Base-by-base conservation (phyloP, 2,888 invertebrate species). In the Octonoba sinensis region DNA sequence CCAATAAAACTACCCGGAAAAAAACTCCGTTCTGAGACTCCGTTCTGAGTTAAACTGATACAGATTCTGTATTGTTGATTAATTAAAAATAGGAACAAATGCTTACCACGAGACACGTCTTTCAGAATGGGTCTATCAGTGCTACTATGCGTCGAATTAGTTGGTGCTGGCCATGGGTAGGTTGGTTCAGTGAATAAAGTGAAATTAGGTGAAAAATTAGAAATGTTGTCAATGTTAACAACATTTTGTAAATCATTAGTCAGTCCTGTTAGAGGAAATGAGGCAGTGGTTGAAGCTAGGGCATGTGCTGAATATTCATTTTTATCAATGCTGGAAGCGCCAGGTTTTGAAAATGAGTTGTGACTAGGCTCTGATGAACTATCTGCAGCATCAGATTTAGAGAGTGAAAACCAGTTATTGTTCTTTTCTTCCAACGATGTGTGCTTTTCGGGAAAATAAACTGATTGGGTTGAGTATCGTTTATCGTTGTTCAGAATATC, bases 171-270 rank as follows among this genome's bases (percentile, higher is more conserved):
- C 46, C 24, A 22, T 6, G 62, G 44, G 46, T 51, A 70, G 16
- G 54, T 16, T 0, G 70, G 62, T 24, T 60, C 69, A 51, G 62
- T 22, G 22, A 70, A 76, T 15, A 62, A 36, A 11, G 64, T 62
- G 49, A 64, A 70, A 20, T 76, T 69, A 20, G 69, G n/a, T 16
- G 46, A 47, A 24, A 51, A 20, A 16, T 59, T 20, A 11, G 16
- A 46, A 24, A 12, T 56, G 27, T 18, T 60, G 3, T 20, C 22
- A 11, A n/a, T 16, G 27, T 18, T 60, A 6, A 24, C 22, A 16
- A 13, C 15, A 54, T 15, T 54, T 15, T 13, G 27, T 18, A n/a
- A 24, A 22, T 18, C 16, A 22, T n/a, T 16, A 11, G 56, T 51
- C 4, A 22, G 11, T 13, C 12, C 46, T 47, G 20, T 15, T 27